These are phyloP conservation scores for Agrotis segetum DNA, from an alignment of 2,888 invertebrate genomes.

Conservation along the genomic window DNA sequence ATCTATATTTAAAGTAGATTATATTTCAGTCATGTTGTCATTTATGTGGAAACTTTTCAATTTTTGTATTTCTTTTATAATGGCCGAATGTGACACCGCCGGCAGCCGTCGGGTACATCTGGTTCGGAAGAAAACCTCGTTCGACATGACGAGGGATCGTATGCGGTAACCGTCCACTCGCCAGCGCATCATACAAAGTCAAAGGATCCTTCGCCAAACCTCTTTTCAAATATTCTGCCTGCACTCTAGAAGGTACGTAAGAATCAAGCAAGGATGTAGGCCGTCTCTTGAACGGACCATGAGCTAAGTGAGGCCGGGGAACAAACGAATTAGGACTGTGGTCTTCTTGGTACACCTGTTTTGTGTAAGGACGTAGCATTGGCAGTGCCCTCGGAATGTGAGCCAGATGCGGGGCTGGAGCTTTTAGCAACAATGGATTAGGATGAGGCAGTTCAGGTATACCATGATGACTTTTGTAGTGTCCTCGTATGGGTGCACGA, in stretches of 20 bases:
- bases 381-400: conserved; percentile 86
- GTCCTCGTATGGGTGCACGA: conserved; percentile 77
- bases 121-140: conserved; percentile 88
- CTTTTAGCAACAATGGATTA: conserved; percentile 79
- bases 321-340: conserved; percentile 70
- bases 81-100: conserved; percentile 87
- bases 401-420: conserved; percentile 78
- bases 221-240: conserved; percentile 86
- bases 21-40: conserved; percentile 60
- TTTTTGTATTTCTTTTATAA: conserved; percentile 84
- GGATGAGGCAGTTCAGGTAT: conserved; percentile 82
- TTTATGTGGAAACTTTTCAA: conserved; percentile 72
- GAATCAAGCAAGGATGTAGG: conserved; percentile 91
- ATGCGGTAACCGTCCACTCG: conserved; percentile 77
- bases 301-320: conserved; percentile 75
- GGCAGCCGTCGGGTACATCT: conserved; percentile 86
- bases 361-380: conserved; percentile 79
- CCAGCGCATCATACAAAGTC: conserved; percentile 84
- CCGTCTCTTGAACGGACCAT: conserved; percentile 76
- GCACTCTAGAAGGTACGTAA: conserved; percentile 91
- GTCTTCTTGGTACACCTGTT: conserved; percentile 79
- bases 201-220: conserved; percentile 85
- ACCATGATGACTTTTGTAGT: conserved; percentile 66
- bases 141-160: conserved; percentile 81
- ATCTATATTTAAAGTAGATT: conserved; percentile 17